phyloP scores from a whole-genome alignment of 2,113 vertebrate genomes.

The Petroica traversi region DNA sequence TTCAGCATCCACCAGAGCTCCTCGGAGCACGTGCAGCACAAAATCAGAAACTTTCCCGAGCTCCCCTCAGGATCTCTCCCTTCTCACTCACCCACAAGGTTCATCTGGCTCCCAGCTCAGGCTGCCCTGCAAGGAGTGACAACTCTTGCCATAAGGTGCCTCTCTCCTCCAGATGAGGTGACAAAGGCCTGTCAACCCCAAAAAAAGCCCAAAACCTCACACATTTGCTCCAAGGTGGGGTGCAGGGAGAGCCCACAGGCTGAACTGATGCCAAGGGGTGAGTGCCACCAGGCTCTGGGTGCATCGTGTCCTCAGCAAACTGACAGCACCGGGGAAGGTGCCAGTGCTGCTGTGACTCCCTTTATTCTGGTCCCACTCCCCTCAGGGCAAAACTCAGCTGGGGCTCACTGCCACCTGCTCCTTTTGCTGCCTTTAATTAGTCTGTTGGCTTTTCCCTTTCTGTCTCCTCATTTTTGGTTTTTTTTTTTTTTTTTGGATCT shows the following conservation, averaged over 20 bases:
- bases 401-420: neutral
- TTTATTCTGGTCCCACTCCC: neutral
- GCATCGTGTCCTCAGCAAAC: neutral
- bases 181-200: neutral
- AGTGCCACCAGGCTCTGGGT: neutral
- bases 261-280: neutral
- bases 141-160: neutral
- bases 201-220: neutral
- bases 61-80: neutral
- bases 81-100: neutral
- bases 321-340: neutral
- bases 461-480: neutral
- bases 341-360: neutral
- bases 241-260: neutral
- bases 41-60: neutral
- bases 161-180: neutral
- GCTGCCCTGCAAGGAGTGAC: neutral
- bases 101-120: neutral
- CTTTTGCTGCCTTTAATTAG: neutral
- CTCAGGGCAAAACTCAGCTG: neutral
- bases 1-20: neutral
- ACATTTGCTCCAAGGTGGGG: neutral
- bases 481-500: neutral
- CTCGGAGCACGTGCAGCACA: neutral
- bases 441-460: neutral